Evolutionary conservation across 2,888 invertebrate genomes (phyloP).

Genomic region (Argyra leucocephala): DNA sequence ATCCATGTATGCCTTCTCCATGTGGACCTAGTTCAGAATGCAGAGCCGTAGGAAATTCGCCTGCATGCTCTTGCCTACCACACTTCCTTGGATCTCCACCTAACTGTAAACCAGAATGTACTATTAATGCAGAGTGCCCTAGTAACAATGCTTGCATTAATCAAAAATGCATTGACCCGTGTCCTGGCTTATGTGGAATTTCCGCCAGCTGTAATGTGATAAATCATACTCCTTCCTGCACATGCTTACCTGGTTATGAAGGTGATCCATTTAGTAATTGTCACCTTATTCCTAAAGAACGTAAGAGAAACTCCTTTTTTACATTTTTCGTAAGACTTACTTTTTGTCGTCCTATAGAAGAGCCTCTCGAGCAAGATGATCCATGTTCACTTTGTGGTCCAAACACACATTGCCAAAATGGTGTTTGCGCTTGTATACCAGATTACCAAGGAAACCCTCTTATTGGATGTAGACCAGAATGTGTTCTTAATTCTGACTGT

Average conservation of each 20-base stretch:
- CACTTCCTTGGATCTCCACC: slow-evolving; percentile 63
- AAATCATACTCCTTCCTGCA: slow-evolving; percentile 65
- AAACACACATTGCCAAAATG: slow-evolving; percentile 62
- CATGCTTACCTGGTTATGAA: slow-evolving; percentile 57
- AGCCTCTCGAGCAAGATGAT: slow-evolving; percentile 49
- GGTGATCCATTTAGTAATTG: slow-evolving; percentile 67
- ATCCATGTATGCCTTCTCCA: slow-evolving; percentile 56
- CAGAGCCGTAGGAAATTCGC: slow-evolving; percentile 49
- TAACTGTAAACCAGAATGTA: slow-evolving; percentile 59
- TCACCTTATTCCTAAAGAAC: slow-evolving; percentile 28
- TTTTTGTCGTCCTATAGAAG: slow-evolving; percentile 26
- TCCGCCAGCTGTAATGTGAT: slow-evolving; percentile 55
- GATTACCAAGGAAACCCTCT: slow-evolving; percentile 66
- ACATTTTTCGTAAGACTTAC: neutral
- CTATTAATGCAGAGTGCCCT: slow-evolving; percentile 64
- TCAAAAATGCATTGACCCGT: slow-evolving; percentile 69
- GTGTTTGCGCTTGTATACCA: slow-evolving; percentile 54
- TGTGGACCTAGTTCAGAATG: slow-evolving; percentile 61
- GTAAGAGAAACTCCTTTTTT: slow-evolving; percentile 12
- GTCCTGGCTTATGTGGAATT: slow-evolving; percentile 66
- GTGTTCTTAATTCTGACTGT: slow-evolving; percentile 60
- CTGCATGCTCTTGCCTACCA: slow-evolving; percentile 56
- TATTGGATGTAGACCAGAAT: slow-evolving; percentile 60
- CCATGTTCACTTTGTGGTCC: slow-evolving; percentile 70
- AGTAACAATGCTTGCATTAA: slow-evolving; percentile 67